phyloP scores from a whole-genome alignment of 2,888 invertebrate species.

The Itoplectis maculator region DNA sequence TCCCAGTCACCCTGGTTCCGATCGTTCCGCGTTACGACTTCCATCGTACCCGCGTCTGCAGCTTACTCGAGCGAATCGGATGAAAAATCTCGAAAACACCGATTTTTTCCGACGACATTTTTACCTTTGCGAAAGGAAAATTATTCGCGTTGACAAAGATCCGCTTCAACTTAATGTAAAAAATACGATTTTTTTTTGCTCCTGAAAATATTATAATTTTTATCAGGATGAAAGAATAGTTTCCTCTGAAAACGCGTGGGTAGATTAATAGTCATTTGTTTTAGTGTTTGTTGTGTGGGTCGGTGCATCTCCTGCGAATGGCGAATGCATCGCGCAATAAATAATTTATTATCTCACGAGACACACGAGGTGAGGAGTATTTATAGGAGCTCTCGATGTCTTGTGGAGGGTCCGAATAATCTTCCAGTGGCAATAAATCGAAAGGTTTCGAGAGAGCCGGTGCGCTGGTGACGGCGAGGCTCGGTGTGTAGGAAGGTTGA shows the following conservation, averaged over 20 bases:
- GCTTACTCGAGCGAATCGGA: conserved; percentile 23
- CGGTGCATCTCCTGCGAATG: neutral
- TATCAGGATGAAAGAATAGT: neutral
- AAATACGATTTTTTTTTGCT: neutral
- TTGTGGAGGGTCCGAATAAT: conserved; percentile 61
- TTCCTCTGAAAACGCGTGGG: neutral
- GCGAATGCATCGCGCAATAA: neutral
- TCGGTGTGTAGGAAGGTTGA: conserved; percentile 34
- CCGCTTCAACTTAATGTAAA: no score
- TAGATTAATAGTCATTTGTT: conserved; percentile 1
- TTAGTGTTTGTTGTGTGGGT: neutral
- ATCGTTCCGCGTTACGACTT: conserved; percentile 61
- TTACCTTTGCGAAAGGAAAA: no score
- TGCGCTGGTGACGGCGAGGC: conserved; percentile 12
- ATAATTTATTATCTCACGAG: conserved; percentile 42
- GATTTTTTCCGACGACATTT: neutral
- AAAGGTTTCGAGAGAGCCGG: conserved; percentile 39
- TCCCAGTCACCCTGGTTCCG: conserved; percentile 46
- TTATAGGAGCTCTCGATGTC: conserved; percentile 59
- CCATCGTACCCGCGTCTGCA: conserved; percentile 10
- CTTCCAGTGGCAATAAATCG: conserved; percentile 64
- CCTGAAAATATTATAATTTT: neutral
- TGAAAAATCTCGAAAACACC: neutral
- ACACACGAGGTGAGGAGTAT: conserved; percentile 46
- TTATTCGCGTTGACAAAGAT: no score